Percentiles rank a stretch among this genome's conserved stretches.
Evolutionary conservation across 1,140 invertebrate species (phyloP).

Genomic region (Scaptodrosophila lebanonensis): DNA sequence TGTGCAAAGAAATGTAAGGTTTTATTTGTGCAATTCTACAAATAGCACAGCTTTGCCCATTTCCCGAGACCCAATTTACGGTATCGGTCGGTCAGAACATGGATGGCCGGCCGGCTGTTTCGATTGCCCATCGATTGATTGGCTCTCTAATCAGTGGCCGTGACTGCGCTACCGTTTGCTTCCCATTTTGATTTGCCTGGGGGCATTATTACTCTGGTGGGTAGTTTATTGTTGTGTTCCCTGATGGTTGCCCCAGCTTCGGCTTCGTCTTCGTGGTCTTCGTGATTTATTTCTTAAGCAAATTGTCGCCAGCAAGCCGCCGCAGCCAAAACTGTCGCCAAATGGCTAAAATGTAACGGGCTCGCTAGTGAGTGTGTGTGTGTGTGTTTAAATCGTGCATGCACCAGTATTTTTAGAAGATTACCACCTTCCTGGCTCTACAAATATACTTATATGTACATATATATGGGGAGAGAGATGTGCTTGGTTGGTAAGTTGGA

Average conservation of each 20-base stretch:
- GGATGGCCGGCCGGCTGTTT: too few relatives aligned
- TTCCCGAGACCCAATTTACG: too few relatives aligned
- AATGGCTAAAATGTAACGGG: slow-evolving; percentile 60
- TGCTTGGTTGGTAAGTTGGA: too few relatives aligned
- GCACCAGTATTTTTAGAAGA: slow-evolving; percentile 52
- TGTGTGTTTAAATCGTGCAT: slow-evolving; percentile 48
- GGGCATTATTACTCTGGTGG: slow-evolving; percentile 54
- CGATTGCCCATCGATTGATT: too few relatives aligned
- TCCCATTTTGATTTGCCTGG: not conserved
- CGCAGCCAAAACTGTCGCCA: slow-evolving; percentile 52
- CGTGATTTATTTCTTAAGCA: slow-evolving; percentile 75
- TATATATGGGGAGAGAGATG: too few relatives aligned
- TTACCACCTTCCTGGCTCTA: slow-evolving; percentile 54
- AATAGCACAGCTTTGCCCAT: too few relatives aligned
- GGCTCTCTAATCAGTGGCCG: too few relatives aligned
- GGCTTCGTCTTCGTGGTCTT: slow-evolving; percentile 26
- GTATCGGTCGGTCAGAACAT: too few relatives aligned
- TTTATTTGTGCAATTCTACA: too few relatives aligned
- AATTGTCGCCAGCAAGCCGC: slow-evolving; percentile 51
- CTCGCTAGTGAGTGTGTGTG: slow-evolving; percentile 2
- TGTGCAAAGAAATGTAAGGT: too few relatives aligned
- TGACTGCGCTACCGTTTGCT: slow-evolving; percentile 8
- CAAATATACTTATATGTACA: too few relatives aligned
- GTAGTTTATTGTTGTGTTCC: slow-evolving; percentile 49
- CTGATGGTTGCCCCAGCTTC: slow-evolving; percentile 8